Evolutionary conservation across 2,113 vertebrate genomes (phyloP).

Genomic region (Tringa solitaria): DNA sequence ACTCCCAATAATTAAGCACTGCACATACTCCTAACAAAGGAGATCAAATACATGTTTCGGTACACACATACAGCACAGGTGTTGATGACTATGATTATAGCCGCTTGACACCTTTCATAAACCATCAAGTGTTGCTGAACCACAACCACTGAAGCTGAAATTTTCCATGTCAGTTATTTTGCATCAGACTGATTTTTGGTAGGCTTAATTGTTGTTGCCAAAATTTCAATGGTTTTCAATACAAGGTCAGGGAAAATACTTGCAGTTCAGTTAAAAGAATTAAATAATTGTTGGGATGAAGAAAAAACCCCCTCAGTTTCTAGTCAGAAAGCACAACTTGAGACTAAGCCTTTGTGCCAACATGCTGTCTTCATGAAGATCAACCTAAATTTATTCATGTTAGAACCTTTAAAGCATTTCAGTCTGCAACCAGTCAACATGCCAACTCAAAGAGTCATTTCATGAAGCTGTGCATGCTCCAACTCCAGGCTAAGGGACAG

Average conservation of each 20-base stretch:
- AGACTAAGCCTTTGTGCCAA: background rate
- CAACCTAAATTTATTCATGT: background rate
- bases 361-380: background rate
- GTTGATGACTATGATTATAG: background rate
- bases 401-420: background rate
- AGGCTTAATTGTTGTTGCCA: background rate
- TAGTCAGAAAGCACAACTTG: background rate
- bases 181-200: background rate
- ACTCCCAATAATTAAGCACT: background rate
- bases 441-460: background rate
- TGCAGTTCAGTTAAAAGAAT: background rate
- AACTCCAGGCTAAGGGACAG: background rate
- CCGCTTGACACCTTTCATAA: slow-evolving; percentile 12
- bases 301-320: background rate
- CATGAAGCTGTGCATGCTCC: background rate
- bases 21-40: background rate
- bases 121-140: background rate
- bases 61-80: background rate
- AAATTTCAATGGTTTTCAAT: background rate
- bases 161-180: background rate
- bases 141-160: background rate
- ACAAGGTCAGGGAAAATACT: background rate
- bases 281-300: background rate
- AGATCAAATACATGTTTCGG: background rate
- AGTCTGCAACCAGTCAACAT: background rate